Base-by-base conservation (phyloP, 2,888 invertebrate species). In the Allacma fusca region DNA sequence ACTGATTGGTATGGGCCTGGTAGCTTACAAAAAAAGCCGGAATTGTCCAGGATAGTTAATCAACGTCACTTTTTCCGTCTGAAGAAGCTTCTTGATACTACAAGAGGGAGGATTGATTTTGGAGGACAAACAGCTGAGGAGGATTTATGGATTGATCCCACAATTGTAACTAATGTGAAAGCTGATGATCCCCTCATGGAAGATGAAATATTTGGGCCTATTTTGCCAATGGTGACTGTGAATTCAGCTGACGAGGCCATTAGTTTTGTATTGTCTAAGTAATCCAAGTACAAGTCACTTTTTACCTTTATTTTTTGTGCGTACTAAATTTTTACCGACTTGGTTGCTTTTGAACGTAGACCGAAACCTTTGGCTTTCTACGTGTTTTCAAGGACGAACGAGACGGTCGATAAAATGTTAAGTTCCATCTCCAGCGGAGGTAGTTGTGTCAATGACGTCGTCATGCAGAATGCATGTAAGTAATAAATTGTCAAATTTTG, bases 191-290 rank as follows among this genome's bases (percentile, higher is more conserved):
- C 79, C 9, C 44, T 81, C 74, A 89, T 90, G 90, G 68, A 81
- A 67, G 88, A 97, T 84, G 98, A 98, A 90, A 96, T 98, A 84
- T 99, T 98, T 87, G 98, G 98, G 0, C 98, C 98, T 2, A 91
- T 99, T 84, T 89, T 99, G 82, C 98, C 98, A 0, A 93, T 99
- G 79, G 87, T 97, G 13, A 92, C 91, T 75, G 91, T 98, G 4
- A 91, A 91, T 76, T 92, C 92, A 86, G 92, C 94, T 23, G 93
- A 92, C 80, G 97, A 97, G 86, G 98, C 98, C 0, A 94, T 98
- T 75, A 90, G 92, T 83, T 94, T 94, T 85, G 95, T 98, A n/a
- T 68, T 64, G 21, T 23, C 67, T 1, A 80, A 68, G 79, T 80
- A 64, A 69, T 19, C 7, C 28, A 19, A 62, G 4, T 24, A 12